Evolutionary conservation across 2,888 invertebrate genomes (phyloP).

Genomic region (Dorcus parallelipipedus): DNA sequence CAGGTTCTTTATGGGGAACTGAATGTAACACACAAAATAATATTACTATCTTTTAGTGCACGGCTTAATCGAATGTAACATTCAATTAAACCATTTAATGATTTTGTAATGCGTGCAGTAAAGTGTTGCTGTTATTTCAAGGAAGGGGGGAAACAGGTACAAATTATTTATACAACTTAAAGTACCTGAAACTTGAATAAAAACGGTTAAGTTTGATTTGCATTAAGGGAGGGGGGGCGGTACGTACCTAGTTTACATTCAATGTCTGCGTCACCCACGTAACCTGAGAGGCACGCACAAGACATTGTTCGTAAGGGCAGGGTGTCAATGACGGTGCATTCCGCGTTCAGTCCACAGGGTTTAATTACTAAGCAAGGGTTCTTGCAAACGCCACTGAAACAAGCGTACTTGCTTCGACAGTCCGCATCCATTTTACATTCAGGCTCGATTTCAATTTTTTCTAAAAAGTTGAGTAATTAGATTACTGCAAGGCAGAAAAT

Average conservation of each 20-base stretch:
- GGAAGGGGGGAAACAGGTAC: background rate
- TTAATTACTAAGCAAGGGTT: slow-evolving; percentile 75
- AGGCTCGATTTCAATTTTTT: slow-evolving; percentile 54
- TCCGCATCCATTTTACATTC: slow-evolving; percentile 79
- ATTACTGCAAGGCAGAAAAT: too few relatives aligned
- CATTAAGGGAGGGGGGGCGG: background rate
- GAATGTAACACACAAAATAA: background rate
- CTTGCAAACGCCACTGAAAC: slow-evolving; percentile 73
- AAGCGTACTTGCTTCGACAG: slow-evolving; percentile 81
- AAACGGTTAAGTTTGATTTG: background rate
- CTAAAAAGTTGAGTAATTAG: slow-evolving; percentile 29
- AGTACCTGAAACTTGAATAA: slow-evolving; percentile 7
- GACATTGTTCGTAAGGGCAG: slow-evolving; percentile 84
- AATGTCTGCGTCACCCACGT: slow-evolving; percentile 80
- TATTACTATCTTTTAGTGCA: too few relatives aligned
- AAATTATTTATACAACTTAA: background rate
- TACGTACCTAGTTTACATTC: slow-evolving; percentile 75
- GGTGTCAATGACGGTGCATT: slow-evolving; percentile 81
- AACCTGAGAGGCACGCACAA: slow-evolving; percentile 80
- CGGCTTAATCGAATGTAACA: too few relatives aligned
- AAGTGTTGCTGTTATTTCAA: slow-evolving; percentile 32
- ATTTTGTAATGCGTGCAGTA: background rate
- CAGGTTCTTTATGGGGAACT: slow-evolving; percentile 49
- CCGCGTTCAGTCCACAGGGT: slow-evolving; percentile 77
- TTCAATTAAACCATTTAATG: too few relatives aligned